Conservation (phyloP, 2,113 vertebrate genomes). For the Butastur rufipennis region DNA sequence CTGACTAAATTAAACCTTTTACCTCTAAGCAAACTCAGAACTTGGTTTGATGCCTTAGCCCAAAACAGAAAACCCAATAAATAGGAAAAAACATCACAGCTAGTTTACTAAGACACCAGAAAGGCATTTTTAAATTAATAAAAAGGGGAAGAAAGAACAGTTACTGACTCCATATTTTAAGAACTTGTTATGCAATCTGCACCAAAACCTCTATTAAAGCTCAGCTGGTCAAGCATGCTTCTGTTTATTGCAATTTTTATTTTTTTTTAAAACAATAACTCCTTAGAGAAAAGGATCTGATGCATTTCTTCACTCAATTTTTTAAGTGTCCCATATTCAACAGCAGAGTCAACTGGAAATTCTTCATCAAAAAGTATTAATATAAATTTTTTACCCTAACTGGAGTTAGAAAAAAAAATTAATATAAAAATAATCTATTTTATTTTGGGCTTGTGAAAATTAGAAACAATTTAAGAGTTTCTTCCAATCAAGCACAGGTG, state of each 20-base stretch:
- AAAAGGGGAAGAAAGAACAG: neutral
- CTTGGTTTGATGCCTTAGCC: neutral
- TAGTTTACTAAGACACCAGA: neutral
- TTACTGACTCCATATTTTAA: neutral
- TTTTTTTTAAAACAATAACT: neutral
- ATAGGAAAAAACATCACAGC: neutral
- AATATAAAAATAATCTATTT: neutral
- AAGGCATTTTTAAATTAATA: neutral
- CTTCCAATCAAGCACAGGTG: neutral
- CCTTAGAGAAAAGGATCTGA: neutral
- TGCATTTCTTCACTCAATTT: neutral
- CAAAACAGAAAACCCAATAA: neutral
- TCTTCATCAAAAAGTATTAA: neutral
- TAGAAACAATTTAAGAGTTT: neutral
- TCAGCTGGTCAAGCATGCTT: neutral
- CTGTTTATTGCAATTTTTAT: neutral
- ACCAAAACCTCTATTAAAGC: neutral
- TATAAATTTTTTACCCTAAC: neutral
- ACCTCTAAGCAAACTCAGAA: neutral
- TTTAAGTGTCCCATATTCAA: neutral
- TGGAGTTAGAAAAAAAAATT: neutral
- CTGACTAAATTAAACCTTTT: neutral
- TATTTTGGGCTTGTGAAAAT: neutral
- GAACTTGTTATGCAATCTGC: neutral
- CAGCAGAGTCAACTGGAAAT: neutral